Percentiles rank a stretch among this genome's conserved stretches.
Conservation (phyloP, 2,113 vertebrate species). For the Scolopax mira region DNA sequence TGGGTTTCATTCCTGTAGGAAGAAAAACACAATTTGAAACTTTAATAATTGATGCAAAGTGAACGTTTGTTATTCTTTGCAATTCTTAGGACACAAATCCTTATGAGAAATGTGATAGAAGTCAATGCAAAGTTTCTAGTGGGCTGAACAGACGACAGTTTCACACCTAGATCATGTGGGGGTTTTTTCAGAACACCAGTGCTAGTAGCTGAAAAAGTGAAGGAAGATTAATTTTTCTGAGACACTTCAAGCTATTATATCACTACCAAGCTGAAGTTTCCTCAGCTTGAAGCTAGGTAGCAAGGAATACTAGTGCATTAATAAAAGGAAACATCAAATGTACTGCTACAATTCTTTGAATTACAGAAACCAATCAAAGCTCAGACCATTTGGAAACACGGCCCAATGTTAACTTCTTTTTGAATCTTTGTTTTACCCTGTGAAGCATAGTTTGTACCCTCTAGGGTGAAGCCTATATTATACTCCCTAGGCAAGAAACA, state of each 20-base stretch:
- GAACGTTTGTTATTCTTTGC: background rate
- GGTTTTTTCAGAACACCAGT: background rate
- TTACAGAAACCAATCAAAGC: background rate
- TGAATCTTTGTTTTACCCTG: background rate
- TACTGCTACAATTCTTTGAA: background rate
- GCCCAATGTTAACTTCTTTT: background rate
- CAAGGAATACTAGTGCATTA: background rate
- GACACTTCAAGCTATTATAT: background rate
- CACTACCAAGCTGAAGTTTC: background rate
- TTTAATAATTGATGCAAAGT: background rate
- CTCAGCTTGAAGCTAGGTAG: background rate
- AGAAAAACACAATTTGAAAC: background rate
- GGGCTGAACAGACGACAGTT: background rate
- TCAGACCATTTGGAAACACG: background rate
- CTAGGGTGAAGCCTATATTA: background rate
- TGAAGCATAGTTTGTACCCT: background rate
- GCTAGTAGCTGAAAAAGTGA: background rate
- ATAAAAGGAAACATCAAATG: background rate
- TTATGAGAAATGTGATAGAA: background rate
- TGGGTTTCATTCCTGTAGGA: background rate
- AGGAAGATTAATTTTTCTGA: background rate
- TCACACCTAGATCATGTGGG: background rate
- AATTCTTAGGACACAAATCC: background rate
- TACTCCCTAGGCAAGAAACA: background rate
- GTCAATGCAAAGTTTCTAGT: background rate